Evolutionary conservation across 92 coral and sea anemone species (phyloP).

Genomic region (Phenganax marumi): DNA sequence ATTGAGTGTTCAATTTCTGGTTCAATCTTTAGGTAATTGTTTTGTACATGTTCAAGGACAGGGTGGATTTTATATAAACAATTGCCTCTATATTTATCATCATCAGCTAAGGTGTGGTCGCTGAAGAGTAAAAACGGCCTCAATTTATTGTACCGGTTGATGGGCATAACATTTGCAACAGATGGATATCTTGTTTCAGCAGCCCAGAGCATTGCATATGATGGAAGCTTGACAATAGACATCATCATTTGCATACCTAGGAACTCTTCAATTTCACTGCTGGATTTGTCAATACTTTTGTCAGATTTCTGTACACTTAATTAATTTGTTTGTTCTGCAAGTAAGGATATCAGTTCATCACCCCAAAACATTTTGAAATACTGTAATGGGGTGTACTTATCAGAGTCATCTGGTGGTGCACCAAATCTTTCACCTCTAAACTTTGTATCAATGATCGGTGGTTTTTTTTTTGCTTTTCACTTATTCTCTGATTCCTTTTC

Average conservation of each 20-base stretch:
- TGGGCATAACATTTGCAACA: constrained; percentile 1
- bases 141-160: constrained; percentile 9
- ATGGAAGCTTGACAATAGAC: constrained; percentile 1
- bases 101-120: background rate
- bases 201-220: constrained; percentile 10
- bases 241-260: constrained; percentile 37
- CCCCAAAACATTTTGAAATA: constrained; percentile 36
- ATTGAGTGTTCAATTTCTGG: constrained; percentile 5
- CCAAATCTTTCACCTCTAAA: constrained; percentile 20
- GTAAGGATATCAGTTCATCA: constrained; percentile 33
- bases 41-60: constrained; percentile 9
- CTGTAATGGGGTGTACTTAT: constrained; percentile 26
- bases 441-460: background rate
- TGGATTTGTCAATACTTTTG: constrained; percentile 29
- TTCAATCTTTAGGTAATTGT: constrained; percentile 1
- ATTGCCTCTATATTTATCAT: background rate
- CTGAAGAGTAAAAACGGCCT: background rate
- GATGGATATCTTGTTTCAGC: background rate
- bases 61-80: constrained; percentile 5
- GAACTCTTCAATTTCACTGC: constrained; percentile 29
- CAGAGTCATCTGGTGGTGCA: constrained; percentile 42
- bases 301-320: constrained; percentile 30
- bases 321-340: background rate
- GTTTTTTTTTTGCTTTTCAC: background rate
- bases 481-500: background rate